Conservation (phyloP, 2,113 vertebrate genomes). For the Argyrosomus japonicus region DNA sequence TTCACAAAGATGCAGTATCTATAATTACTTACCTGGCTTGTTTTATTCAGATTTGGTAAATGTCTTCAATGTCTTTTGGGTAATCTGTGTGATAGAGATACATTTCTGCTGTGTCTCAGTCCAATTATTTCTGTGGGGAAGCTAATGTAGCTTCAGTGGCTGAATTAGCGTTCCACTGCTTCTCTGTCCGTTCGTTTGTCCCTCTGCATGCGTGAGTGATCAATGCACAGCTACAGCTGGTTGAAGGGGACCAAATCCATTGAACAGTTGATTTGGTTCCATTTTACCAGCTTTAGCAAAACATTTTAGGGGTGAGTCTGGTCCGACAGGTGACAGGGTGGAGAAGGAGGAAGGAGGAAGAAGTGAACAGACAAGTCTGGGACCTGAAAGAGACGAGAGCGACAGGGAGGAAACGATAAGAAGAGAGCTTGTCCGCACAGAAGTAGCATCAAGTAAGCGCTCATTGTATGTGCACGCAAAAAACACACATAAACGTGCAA, state of each 20-base stretch:
- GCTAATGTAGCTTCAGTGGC: conserved; percentile 19
- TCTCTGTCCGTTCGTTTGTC: not conserved
- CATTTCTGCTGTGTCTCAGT: conserved; percentile 38
- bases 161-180: not conserved
- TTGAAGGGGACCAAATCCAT: conserved; percentile 99
- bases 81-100: conserved; percentile 48
- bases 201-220: conserved; percentile 79
- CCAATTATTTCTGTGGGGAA: not conserved
- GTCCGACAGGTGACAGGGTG: conserved; percentile 79
- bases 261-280: conserved; percentile 99
- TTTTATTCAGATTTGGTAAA: conserved; percentile 48
- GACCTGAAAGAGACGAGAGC: conserved; percentile 57
- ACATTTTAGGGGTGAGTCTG: conserved; percentile 95
- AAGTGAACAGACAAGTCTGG: not conserved
- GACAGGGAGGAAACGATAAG: conserved; percentile 34
- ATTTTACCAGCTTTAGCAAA: conserved; percentile 99
- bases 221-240: conserved; percentile 99
- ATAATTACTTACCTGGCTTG: conserved; percentile 59
- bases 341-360: not conserved
- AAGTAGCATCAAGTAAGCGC: not conserved
- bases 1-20: conserved; percentile 33
- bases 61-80: conserved; percentile 46
- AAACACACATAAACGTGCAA: conserved; percentile 9
- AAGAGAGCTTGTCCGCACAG: not conserved
- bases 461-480: not conserved